Evolutionary conservation across 2,888 invertebrate species (phyloP), one percentile per base, ranked within the genome.

Genomic region (Pristionchus fissidentatus): DNA sequence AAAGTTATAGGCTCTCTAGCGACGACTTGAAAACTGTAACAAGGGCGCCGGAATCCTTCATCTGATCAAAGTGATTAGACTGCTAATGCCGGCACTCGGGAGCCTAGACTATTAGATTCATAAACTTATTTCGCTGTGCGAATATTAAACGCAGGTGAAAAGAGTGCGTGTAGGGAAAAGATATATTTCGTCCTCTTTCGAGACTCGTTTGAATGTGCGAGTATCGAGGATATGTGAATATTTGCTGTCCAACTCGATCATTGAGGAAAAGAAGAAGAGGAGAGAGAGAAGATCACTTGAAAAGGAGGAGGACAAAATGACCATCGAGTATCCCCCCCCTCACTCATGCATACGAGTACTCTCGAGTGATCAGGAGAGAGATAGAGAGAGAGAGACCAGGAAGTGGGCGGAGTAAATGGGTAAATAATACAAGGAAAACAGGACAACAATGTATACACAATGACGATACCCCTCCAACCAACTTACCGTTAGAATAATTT

Each of bases 251-350:
- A 19, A 49, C 19, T 13, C 10, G 49, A 49, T n/a, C 10, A 49
- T 10, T 13, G 49, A 49, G 10, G 49, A 19, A 19, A 49, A 49
- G 10, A 19, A 49, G 49, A 19, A 49, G 19, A 49, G 49, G 49
- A 49, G 41, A 22, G 41, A 43, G 13, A 41, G 26, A 41, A 70
- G 70, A 70, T 38, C 70, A 70, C 70, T 70, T 70, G 70, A 70
- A 13, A 49, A 19, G 49, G 49, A 19, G 49, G 19, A 49, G 49
- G 19, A 49, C 49, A 19, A 19, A 49, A 52, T 29, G 75, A 49
- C 75, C 46, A 70, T 22, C 32, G 75, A 52, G 49, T 75, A 49
- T 49, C 32, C 75, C 29, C n/a, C 26, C 73, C 43, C 29, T 49
- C 41, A 22, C 19, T 43, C 70, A 7, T 70, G 15, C 46, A 29